A percentile compares a stretch with the other conserved stretches of the same genome.
Conservation (phyloP, 1,140 invertebrate species). For the Lepidotrigona ventralis region DNA sequence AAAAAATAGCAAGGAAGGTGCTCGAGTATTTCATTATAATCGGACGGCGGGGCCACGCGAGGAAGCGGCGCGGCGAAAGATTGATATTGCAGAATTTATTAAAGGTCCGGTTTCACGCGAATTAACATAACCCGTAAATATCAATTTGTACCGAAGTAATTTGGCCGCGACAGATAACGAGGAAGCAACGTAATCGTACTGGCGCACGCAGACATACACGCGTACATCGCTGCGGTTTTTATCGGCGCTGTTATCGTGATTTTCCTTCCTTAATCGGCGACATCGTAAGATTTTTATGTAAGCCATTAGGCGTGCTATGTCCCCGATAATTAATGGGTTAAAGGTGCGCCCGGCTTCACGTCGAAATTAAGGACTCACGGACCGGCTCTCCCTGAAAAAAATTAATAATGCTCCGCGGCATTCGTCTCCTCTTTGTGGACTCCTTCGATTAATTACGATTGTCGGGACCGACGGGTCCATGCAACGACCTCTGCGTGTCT, state of each 20-base stretch:
- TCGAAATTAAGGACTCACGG: constrained; percentile 33
- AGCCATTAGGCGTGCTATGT: constrained; percentile 37
- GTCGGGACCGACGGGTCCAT: neutral
- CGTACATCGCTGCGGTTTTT: neutral
- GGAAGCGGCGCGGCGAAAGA: constrained; percentile 31
- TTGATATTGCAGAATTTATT: constrained; percentile 35
- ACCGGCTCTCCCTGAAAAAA: neutral
- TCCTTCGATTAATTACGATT: constrained; percentile 3
- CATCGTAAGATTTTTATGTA: constrained; percentile 37
- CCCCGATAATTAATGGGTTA: constrained; percentile 41
- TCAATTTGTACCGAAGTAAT: constrained; percentile 39
- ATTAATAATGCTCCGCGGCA: constrained; percentile 25
- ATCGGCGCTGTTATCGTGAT: constrained; percentile 19
- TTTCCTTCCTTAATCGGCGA: constrained; percentile 24
- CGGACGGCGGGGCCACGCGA: neutral
- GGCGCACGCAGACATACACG: neutral
- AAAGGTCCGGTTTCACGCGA: constrained; percentile 27
- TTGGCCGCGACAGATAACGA: neutral
- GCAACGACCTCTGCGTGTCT: neutral
- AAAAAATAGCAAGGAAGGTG: neutral
- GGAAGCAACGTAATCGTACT: neutral
- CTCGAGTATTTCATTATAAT: constrained; percentile 22
- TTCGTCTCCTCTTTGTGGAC: neutral
- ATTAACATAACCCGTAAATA: constrained; percentile 48
- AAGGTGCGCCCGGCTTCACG: constrained; percentile 22